Evolutionary conservation across 2,113 vertebrate genomes (phyloP).

Genomic region (Glaucomys volans): DNA sequence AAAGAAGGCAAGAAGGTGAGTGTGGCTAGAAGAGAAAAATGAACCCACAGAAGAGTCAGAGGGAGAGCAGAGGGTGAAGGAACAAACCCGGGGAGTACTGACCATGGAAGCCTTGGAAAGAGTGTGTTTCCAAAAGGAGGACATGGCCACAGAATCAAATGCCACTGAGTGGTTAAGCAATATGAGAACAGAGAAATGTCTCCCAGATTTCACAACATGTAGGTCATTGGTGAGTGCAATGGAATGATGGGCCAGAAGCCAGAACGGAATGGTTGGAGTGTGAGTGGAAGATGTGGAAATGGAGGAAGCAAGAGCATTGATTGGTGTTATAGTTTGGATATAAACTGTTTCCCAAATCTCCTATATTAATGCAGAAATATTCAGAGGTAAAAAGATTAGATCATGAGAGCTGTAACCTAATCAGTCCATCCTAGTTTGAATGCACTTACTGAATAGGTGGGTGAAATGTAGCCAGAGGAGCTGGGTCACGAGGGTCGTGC

Average conservation of each 20-base stretch:
- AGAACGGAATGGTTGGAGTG: background rate
- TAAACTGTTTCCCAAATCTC: no score
- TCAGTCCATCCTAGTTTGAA: no score
- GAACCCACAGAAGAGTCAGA: background rate
- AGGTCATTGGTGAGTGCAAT: background rate
- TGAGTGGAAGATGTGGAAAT: background rate
- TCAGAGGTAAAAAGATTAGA: no score
- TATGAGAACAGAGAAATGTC: slow-evolving; percentile 13
- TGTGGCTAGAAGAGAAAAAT: background rate
- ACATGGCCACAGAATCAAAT: slow-evolving; percentile 7
- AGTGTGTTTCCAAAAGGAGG: slow-evolving; percentile 40
- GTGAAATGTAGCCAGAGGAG: no score
- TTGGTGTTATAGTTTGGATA: background rate
- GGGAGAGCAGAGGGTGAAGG: background rate
- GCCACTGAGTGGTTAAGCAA: slow-evolving; percentile 38
- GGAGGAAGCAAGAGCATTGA: background rate
- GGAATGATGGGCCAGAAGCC: slow-evolving; percentile 26
- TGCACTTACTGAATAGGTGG: no score
- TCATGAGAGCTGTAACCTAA: no score
- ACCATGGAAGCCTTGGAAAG: background rate
- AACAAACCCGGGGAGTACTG: background rate
- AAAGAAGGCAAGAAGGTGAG: background rate
- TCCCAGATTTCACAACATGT: slow-evolving; percentile 51
- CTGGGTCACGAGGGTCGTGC: no score
- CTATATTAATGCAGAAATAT: no score